These are phyloP conservation scores for Odontomachus brunneus DNA, from an alignment of 1,140 invertebrate genomes.

Conservation along the genomic window DNA sequence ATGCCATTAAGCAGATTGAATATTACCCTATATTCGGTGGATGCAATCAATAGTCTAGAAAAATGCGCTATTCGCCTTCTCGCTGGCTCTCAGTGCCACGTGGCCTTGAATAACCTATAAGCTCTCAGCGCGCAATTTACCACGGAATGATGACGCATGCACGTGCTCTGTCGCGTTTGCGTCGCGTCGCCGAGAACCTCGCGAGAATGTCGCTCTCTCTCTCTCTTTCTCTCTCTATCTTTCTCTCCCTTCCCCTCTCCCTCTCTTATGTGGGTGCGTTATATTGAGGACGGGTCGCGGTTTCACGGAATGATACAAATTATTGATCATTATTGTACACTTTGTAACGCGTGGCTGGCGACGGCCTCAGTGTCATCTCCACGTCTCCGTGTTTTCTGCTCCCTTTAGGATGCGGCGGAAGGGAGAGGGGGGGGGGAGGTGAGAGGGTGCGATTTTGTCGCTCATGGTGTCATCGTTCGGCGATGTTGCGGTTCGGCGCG, in stretches of 20 bases:
- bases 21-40: conserved; percentile 80
- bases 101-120: conserved; percentile 71
- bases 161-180: neutral
- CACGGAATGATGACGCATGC: conserved; percentile 44
- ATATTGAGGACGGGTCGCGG: neutral
- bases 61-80: conserved; percentile 71
- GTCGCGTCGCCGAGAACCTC: conserved; percentile 2
- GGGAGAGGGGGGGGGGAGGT: no score
- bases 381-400: no score
- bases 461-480: no score
- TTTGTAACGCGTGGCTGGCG: no score
- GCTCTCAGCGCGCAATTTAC: conserved; percentile 69
- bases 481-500: no score
- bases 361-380: no score
- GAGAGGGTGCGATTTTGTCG: no score
- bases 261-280: no score
- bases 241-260: no score
- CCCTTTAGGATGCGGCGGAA: no score
- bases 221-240: no score
- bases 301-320: neutral
- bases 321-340: no score
- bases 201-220: conserved; percentile 5
- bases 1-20: conserved; percentile 79
- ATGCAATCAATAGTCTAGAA: conserved; percentile 78
- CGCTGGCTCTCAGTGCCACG: neutral